phyloP scores from a whole-genome alignment of 2,888 invertebrate species.

The Dryomyza anilis region DNA sequence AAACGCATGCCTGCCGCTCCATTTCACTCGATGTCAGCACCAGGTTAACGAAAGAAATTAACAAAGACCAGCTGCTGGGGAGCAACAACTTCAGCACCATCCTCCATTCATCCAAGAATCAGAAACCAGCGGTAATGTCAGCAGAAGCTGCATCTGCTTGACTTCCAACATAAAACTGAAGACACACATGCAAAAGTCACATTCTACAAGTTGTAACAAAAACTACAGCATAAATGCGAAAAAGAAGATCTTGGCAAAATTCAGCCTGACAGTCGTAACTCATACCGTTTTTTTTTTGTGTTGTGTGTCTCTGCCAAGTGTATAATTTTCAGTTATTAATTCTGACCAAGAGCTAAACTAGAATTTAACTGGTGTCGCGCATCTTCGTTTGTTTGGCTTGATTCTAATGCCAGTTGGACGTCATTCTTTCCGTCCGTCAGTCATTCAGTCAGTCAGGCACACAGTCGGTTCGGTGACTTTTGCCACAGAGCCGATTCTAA shows the following conservation, averaged over 20 bases:
- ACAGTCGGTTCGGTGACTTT: background rate
- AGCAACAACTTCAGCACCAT: background rate
- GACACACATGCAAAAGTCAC: too few species aligned
- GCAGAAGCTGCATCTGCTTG: background rate
- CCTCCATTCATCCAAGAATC: background rate
- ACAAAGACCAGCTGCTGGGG: conserved; percentile 1
- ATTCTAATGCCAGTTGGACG: too few species aligned
- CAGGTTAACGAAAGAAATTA: background rate
- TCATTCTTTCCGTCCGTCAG: too few species aligned
- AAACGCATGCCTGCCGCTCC: too few species aligned
- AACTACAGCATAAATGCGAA: too few species aligned
- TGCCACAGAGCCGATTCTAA: background rate
- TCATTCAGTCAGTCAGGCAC: background rate
- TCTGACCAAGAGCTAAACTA: conserved; percentile 5
- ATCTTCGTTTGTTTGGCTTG: background rate
- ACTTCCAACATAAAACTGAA: too few species aligned
- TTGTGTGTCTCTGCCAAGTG: background rate
- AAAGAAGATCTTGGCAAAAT: too few species aligned
- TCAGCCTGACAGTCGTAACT: too few species aligned
- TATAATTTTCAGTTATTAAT: conserved; percentile 14
- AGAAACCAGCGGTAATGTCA: background rate
- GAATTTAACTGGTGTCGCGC: conserved; percentile 14
- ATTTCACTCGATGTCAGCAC: background rate
- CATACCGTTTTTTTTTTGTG: too few species aligned
- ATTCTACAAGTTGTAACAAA: too few species aligned